Base-by-base conservation (phyloP, 2,888 invertebrate species). In the Dimorphilus gyrociliatus region DNA sequence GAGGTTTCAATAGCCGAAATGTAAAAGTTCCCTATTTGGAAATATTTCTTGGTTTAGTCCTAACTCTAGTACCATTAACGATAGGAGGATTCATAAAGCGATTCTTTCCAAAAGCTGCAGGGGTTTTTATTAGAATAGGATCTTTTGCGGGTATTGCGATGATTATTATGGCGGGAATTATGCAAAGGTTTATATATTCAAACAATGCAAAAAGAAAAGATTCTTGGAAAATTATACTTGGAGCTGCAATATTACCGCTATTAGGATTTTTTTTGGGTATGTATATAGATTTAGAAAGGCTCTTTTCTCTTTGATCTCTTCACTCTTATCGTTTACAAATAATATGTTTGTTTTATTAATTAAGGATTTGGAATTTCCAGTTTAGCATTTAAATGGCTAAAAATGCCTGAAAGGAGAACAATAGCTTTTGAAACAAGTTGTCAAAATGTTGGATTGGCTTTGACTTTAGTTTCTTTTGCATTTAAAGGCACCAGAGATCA, bases 391-490 rank as follows among this genome's bases (percentile, higher is more conserved):
- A 46, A 39, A 25, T 35, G 48, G 4, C 42, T 45, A 37, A 37
- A 41, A 19, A 32, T 35, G 1, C 36, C 26, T 4, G 40, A 35
- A 6, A 27, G 50, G n/a, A 32, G 48, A 27, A 53, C 54, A 3
- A 45, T 54, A 19, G 48, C 49, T 26, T 40, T 53, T 24, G 53
- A 54, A 35, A 50, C 50, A 1, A 50, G 53, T 7, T 45, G 51
- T 16, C 53, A 54, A 27, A 54, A 54, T 33, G 53, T 52, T 23
- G 51, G 50, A 0, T 38, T 53, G 15, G 51, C 52, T 10, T 42
- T 54, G 36, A 51, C 53, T 4, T 38, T 54, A 16, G 39, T 52
- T 7, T 42, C 46, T 6, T 33, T 53, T 16, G 46, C 48, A 3
- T 52, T 48, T n/a, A n/a, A n/a, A n/a, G n/a, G n/a, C 32, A 44